Base-by-base conservation (phyloP, 2,113 vertebrate genomes). In the Thamnophis sirtalis region DNA sequence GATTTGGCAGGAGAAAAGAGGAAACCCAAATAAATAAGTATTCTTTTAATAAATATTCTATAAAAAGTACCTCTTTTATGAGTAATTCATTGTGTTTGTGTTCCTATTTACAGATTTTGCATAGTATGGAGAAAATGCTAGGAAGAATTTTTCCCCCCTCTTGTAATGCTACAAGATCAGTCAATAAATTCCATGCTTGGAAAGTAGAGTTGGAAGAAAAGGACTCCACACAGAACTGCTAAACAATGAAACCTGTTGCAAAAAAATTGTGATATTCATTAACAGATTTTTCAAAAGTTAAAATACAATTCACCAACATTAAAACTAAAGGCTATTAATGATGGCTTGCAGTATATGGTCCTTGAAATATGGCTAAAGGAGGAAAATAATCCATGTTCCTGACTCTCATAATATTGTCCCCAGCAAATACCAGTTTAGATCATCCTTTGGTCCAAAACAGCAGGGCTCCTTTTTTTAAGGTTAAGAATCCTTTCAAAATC, bases 401-500 rank as follows among this genome's bases (percentile, higher is more conserved):
- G 13, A 38, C 5, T 38, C 15, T 15, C 13, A 38, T 38, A 33
- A 33, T 7, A 73, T 19, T 73, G 15, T 33, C 5, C n/a, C n/a
- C n/a, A 19, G 7, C 68, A 73, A 48, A 22, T 90, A n/a, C 26
- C 33, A 21, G 3, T 38, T 51, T 54, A 54, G 50, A 54, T 90
- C 17, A 21, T 68, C 90, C 63, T 95, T 93, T 95, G 95, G 91
- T 95, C 24, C 26, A 53, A 85, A 54, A 26, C 38, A 26, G 33
- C 89, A 90, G 11, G n/a, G 33, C 24, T 73, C n/a, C 24, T 33
- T 48, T 26, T 89, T 80, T 55, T 49, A 19, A 4, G 6, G n/a
- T 91, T 89, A 90, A 95, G 94, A 24, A 93, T 94, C 92, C 91
- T 26, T 9, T 93, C 91, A 91, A 94, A 94, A 96, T 63, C 92